Evolutionary conservation across 2,113 vertebrate species (phyloP).

Genomic region (Nanorana parkeri): DNA sequence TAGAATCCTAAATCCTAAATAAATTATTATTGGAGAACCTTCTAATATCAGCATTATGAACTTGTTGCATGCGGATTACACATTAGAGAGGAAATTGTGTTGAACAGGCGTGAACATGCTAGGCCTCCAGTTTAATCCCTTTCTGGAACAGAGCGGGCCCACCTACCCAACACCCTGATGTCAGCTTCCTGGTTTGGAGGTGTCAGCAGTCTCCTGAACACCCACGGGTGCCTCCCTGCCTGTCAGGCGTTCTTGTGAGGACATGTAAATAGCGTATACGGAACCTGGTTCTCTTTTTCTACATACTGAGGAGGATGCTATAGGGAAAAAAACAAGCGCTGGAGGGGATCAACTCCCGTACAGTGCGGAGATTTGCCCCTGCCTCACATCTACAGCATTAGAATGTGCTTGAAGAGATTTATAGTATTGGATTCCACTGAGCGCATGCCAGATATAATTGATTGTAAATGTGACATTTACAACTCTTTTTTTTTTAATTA

Average conservation of each 20-base stretch:
- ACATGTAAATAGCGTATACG: not conserved
- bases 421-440: not conserved
- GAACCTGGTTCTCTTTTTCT: not conserved
- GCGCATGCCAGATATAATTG: not conserved
- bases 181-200: not conserved
- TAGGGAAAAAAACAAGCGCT: not conserved
- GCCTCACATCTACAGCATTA: not conserved
- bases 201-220: not conserved
- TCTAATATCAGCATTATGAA: not conserved
- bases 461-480: conserved; percentile 1
- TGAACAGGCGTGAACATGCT: conserved; percentile 12
- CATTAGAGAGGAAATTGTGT: not conserved
- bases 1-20: too few relatives aligned
- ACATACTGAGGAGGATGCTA: not conserved
- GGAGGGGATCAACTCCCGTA: not conserved
- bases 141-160: not conserved
- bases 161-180: not conserved
- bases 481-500: too few relatives aligned
- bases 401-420: not conserved
- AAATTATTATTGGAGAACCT: too few relatives aligned
- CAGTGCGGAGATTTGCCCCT: not conserved
- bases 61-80: not conserved
- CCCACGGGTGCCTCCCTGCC: conserved; percentile 33
- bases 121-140: conserved; percentile 1
- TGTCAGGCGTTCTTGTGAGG: conserved; percentile 16